Evolutionary conservation across 53 echinoderm and acorn worm genomes (phyloP).

Genomic region (Zoroaster sp.): DNA sequence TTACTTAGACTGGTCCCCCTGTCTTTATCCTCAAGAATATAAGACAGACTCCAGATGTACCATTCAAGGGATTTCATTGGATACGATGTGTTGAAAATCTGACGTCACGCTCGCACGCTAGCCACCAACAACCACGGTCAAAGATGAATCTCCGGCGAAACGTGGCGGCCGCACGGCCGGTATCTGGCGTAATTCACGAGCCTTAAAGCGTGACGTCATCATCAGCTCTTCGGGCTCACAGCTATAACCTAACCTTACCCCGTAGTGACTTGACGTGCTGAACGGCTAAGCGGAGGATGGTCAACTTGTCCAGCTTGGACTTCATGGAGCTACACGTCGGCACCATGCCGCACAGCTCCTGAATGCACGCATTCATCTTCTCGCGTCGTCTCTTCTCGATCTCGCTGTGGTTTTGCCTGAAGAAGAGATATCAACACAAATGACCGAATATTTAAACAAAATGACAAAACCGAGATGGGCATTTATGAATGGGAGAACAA

Average conservation of each 20-base stretch:
- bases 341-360: slow-evolving; percentile 83
- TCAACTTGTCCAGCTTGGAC: slow-evolving; percentile 87
- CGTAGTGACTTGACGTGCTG: slow-evolving; percentile 89
- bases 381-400: slow-evolving; percentile 91
- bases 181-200: neutral
- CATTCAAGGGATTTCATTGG: too few species aligned
- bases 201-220: neutral
- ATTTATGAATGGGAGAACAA: neutral
- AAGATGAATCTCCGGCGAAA: too few species aligned
- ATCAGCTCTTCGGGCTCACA: neutral
- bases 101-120: too few species aligned
- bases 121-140: too few species aligned
- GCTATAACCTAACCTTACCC: slow-evolving; percentile 55
- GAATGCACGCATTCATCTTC: slow-evolving; percentile 95
- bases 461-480: neutral
- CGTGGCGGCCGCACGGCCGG: too few species aligned
- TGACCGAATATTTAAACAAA: neutral
- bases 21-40: too few species aligned
- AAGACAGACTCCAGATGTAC: too few species aligned
- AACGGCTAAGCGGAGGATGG: slow-evolving; percentile 89
- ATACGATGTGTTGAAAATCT: too few species aligned
- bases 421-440: neutral
- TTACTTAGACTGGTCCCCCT: too few species aligned
- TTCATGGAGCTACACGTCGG: slow-evolving; percentile 92
- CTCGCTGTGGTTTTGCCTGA: slow-evolving; percentile 92